Evolutionary conservation across 2,888 invertebrate genomes (phyloP), one percentile per base, ranked within the genome.

Genomic region (Cactoblastis cactorum): DNA sequence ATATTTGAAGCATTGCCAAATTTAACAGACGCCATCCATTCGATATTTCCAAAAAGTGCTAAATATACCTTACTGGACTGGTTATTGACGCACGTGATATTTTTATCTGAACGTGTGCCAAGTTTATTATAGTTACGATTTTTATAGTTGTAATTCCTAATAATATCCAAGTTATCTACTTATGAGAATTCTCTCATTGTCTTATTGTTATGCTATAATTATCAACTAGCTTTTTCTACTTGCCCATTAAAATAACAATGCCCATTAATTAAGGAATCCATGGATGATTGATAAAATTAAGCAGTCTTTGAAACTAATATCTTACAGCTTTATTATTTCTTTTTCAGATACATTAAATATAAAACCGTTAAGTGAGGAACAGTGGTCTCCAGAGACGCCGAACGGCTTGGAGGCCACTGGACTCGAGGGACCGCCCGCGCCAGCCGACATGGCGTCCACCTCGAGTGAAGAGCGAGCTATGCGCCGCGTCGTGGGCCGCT

Each of bases 401-500:
- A 62, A 57, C 54, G 82, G 83, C 77, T 84, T 71, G 67, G 86
- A 69, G 80, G 69, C 81, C 83, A 81, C 88, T 69, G 85, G 77
- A 77, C 83, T 65, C 68, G 71, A 67, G 59, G 78, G 63, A 52
- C 58, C 68, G 62, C 59, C 57, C 65, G 63, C 67, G 71, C 77
- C 79, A 68, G 65, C 70, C 58, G 65, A 63, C 45, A 54, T 73
- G 58, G 83, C 80, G 50, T 83, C 83, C 57, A 77, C 80, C 53
- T 86, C 88, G 45, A 77, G 78, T 69, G 88, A 88, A 74, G 88
- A 88, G 82, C 75, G 83, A 59, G 80, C 83, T 69, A 71, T 87
- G 18, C 87, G 81, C 79, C 88, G 88, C 79, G 79, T 88, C 74
- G 95, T 95, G 80, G 96, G 95, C 74, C 94, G 96, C 77, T 97